Conservation (phyloP, 2,113 vertebrate genomes). For the Buteo buteo region DNA sequence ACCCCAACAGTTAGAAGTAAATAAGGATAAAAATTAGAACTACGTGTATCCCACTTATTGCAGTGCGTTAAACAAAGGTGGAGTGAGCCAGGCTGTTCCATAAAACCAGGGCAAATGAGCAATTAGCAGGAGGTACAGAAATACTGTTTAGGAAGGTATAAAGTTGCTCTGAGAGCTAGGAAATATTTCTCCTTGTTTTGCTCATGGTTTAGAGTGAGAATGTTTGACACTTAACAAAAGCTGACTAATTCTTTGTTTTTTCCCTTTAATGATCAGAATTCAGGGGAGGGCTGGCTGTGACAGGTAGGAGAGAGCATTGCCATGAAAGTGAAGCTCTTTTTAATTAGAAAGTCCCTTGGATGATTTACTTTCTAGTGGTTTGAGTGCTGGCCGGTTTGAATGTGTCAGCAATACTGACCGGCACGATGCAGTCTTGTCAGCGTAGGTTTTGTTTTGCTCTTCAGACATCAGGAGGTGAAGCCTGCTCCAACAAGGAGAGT, state of each 20-base stretch:
- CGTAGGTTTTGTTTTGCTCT: neutral
- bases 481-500: slow-evolving; percentile 19
- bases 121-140: slow-evolving; percentile 18
- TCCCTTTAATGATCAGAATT: neutral
- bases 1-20: slow-evolving; percentile 5
- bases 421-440: neutral
- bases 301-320: neutral
- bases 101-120: slow-evolving; percentile 2
- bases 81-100: neutral
- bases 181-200: slow-evolving; percentile 16
- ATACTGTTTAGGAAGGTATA: neutral
- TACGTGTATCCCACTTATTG: neutral
- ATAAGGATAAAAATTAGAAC: slow-evolving; percentile 8
- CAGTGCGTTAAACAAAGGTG: neutral
- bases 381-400: neutral
- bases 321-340: neutral
- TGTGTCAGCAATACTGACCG: slow-evolving; percentile 12
- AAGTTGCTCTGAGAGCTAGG: slow-evolving; percentile 36
- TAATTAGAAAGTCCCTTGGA: slow-evolving; percentile 17
- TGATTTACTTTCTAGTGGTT: slow-evolving; percentile 28
- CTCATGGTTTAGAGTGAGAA: neutral
- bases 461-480: slow-evolving; percentile 8
- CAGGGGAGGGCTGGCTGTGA: neutral
- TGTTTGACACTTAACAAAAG: slow-evolving; percentile 19
- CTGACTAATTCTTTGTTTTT: slow-evolving; percentile 30